Evolutionary conservation across 1,140 invertebrate species (phyloP), one percentile per base, ranked within the genome.

Genomic region (Hyles vespertilio): DNA sequence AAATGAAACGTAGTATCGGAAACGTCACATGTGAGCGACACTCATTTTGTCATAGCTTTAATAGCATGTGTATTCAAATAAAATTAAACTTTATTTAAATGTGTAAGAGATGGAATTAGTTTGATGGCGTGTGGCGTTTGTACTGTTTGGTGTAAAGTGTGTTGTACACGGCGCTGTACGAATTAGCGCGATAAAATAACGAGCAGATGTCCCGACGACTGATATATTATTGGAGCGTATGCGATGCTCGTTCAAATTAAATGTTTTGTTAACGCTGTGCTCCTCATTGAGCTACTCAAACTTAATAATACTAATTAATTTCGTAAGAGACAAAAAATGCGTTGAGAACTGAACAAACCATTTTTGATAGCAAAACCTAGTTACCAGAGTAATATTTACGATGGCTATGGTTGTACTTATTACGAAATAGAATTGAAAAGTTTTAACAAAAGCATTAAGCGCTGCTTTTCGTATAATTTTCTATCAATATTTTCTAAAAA

Each of bases 161-260:
- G 51, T 56, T 65, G 62, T 69, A 74, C 62, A 72, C 61, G 59
- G 59, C 36, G 56, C 53, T 53, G 61, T 57, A 72, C 74, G 73
- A 77, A 83, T 81, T 83, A 81, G 61, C 62, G 68, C 67, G 65
- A 74, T 74, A 74, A 79, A 76, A 79, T 79, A 66, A 81, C 63
- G 52, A 73, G 62, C 80, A 76, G 70, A 81, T 81, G 78, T 67
- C 59, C 45, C 58, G 74, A 63, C 61, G 73, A 77, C 59, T 59
- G 72, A 80, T 78, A 80, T 80, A 80, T 70, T 69, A 58, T 56
- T 63, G 62, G 60, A 33, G 65, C 62, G 59, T 49, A 60, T 62
- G 62, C 67, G 64, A 51, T 47, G 65, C 47, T 34, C 49, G 51
- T 44, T 60, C 47, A 56, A 65, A 71, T 65, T 76, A 71, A 74